These are phyloP conservation scores for Lutraria lutraria DNA, from an alignment of 2,888 invertebrate genomes.

Conservation along the genomic window DNA sequence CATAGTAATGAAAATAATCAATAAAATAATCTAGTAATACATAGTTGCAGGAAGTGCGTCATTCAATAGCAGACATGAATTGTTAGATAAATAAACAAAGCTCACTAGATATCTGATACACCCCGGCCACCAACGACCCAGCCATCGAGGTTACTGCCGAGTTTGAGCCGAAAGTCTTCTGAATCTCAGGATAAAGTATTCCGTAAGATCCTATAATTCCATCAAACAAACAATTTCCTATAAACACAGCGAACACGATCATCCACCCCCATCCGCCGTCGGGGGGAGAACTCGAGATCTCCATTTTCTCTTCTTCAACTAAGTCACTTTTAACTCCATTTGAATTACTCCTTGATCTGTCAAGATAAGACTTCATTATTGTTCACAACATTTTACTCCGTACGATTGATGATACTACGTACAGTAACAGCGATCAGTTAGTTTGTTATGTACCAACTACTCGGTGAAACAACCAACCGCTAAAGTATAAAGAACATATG, in stretches of 20 bases:
- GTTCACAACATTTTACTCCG: neutral
- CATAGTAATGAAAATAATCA: neutral
- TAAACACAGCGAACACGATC: slow-evolving; percentile 68
- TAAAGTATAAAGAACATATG: neutral
- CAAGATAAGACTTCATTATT: neutral
- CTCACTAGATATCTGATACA: slow-evolving; percentile 67
- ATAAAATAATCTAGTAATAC: neutral
- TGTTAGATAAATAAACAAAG: neutral
- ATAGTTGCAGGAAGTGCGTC: neutral
- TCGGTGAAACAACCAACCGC: slow-evolving; percentile 4
- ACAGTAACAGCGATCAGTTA: neutral
- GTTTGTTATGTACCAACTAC: neutral
- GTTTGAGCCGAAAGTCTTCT: slow-evolving; percentile 55
- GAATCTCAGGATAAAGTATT: slow-evolving; percentile 67
- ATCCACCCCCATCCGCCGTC: slow-evolving; percentile 76
- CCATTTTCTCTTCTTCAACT: neutral
- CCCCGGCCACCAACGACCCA: slow-evolving; percentile 67
- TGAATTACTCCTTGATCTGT: neutral
- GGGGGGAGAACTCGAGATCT: neutral
- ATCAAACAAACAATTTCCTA: slow-evolving; percentile 69
- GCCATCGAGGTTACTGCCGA: slow-evolving; percentile 71
- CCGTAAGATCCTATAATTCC: slow-evolving; percentile 70
- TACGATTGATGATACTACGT: neutral
- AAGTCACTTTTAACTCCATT: neutral
- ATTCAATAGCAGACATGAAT: too few relatives aligned